Evolutionary conservation across 2,888 invertebrate species (phyloP).

Genomic region (Eudemis profundana): DNA sequence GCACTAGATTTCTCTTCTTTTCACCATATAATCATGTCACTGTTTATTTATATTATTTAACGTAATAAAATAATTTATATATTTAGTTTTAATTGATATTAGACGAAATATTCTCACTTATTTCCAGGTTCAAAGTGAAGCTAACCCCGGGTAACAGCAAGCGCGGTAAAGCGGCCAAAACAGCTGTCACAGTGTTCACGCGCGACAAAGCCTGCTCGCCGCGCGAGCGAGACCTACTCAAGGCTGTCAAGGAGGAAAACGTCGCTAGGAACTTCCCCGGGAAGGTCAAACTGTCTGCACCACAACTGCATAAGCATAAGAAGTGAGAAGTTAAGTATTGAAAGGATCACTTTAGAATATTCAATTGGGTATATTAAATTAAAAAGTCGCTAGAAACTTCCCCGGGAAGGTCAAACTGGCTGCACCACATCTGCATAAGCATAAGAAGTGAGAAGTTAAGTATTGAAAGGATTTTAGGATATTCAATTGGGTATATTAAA

Average conservation of each 20-base stretch:
- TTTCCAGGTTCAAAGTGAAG: constrained; percentile 94
- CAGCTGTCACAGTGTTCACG: constrained; percentile 95
- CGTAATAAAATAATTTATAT: too few species aligned
- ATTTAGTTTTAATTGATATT: too few species aligned
- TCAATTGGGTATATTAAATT: too few species aligned
- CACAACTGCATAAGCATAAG: constrained; percentile 89
- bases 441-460: constrained; percentile 77
- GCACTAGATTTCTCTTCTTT: too few species aligned
- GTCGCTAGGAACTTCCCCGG: constrained; percentile 98
- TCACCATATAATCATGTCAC: too few species aligned
- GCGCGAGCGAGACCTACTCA: constrained; percentile 95
- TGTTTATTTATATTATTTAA: too few species aligned
- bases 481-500: too few species aligned
- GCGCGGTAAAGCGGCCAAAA: constrained; percentile 97
- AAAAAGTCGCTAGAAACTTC: constrained; percentile 96
- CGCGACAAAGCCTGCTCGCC: constrained; percentile 90
- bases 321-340: constrained; percentile 62
- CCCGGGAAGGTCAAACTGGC: constrained; percentile 99
- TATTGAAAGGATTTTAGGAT: neutral
- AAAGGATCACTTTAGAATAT: too few species aligned
- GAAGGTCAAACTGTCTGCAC: constrained; percentile 97
- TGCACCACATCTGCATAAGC: constrained; percentile 91
- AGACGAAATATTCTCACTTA: neutral
- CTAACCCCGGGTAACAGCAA: constrained; percentile 97
- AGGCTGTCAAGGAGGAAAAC: constrained; percentile 96